Base-by-base conservation (phyloP, 2,888 invertebrate species). In the Candidula unifasciata region DNA sequence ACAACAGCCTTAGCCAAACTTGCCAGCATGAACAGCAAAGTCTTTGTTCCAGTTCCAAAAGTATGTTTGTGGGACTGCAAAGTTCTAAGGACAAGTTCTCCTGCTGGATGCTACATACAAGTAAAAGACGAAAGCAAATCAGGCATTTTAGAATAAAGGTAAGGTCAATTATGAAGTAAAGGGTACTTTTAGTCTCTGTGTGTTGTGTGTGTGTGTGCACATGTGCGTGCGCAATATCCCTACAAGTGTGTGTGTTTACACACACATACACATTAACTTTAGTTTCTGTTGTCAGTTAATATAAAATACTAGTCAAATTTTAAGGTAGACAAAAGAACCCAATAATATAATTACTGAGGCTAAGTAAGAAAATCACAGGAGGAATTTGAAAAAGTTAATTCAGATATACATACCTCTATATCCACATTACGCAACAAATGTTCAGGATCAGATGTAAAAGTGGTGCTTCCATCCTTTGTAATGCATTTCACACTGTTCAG, bases 31-130 rank as follows among this genome's bases (percentile, higher is more conserved):
- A 81, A 83, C 3, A 86, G 68, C 60, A 85, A 30, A 35, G 85
- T 83, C 37, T 85, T 86, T 71, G 81, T 74, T 35, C 86, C 85
- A n/a, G 71, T 77, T 16, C 81, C 81, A 64, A 80, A 79, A 13
- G 57, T 30, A 35, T 77, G 52, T 60, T 83, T 81, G 82, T 85
- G 83, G 13, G 77, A 52, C 33, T 81, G 37, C 27, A 85, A 73
- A 8, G 76, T 66, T 68, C 83, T 35, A 37, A 85, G 44, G 30
- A 85, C 77, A 27, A 81, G 57, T 27, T 83, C 77, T 27, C 76
- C 84, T 10, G 60, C 85, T 13, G 85, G 80, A 57, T 86, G 86
- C 81, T 84, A 35, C 21, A 71, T 33, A 44, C 24, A 44, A 44
- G 24, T 5, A 30, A 21, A 52, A 52, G 30, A 13, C 8, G 27